Evolutionary conservation across 2,113 vertebrate genomes (phyloP).

Genomic region (Pipa parva): DNA sequence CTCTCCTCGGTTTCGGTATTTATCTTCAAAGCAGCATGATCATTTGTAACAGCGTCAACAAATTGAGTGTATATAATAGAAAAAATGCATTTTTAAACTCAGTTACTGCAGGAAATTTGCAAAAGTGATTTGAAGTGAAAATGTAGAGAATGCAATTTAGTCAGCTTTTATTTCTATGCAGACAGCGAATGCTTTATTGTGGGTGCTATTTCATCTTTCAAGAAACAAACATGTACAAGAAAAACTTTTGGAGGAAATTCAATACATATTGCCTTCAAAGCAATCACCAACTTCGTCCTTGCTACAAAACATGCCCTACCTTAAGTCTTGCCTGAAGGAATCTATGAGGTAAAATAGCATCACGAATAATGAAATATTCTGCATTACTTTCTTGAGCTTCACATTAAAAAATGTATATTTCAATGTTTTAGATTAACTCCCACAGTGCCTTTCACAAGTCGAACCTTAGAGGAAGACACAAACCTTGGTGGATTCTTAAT

Average conservation of each 20-base stretch:
- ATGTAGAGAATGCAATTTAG: too few species aligned
- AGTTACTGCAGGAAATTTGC: too few species aligned
- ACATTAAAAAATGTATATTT: not conserved
- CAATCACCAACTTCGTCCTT: conserved; percentile 6
- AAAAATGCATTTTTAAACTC: too few species aligned
- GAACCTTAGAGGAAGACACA: conserved; percentile 26
- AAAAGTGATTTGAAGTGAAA: too few species aligned
- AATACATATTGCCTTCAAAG: not conserved
- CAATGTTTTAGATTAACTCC: conserved; percentile 22
- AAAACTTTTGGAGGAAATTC: conserved; percentile 26
- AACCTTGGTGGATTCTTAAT: conserved; percentile 27
- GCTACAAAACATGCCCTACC: conserved; percentile 32
- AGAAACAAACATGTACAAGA: conserved; percentile 23
- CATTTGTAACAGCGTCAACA: too few species aligned
- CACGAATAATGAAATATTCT: not conserved
- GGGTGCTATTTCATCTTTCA: conserved; percentile 26
- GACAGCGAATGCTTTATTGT: conserved; percentile 32
- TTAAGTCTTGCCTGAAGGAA: conserved; percentile 35
- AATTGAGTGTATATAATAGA: too few species aligned
- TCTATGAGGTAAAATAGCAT: conserved; percentile 23
- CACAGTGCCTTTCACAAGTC: conserved; percentile 35
- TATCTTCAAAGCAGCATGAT: too few species aligned
- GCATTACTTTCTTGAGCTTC: not conserved
- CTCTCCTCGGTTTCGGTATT: too few species aligned
- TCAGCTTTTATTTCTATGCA: conserved; percentile 13